Base-by-base conservation (phyloP, 2,797 vertebrate genomes). In the Petrocephalus schoutedeni region DNA sequence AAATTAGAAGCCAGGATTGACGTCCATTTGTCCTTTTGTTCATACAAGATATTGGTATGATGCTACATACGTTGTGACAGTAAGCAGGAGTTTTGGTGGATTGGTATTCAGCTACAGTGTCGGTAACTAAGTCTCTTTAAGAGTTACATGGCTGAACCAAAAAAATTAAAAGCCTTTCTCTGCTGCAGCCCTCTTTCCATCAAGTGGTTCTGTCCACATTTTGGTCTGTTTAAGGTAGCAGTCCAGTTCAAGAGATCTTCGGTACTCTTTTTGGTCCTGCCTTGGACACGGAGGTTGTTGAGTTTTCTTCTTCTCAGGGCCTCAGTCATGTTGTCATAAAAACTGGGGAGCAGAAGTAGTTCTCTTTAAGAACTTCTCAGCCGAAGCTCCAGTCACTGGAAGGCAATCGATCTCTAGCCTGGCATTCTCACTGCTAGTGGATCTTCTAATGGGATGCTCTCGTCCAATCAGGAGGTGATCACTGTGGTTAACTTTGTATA, bases 11-110 rank as follows among this genome's bases (percentile, higher is more conserved):
- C 36, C n/a, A 51, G 8, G 59, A 64, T 64, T 51, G 41, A 61
- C 21, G 28, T 56, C n/a, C 59, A 32, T 49, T 14, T 2, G 41
- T 36, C 3, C 49, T 84, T 61, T 88, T 71, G 10, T 67, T 16
- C 14, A 49, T 23, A 85, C n/a, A 67, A 19, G 51, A 53, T 54
- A 64, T 64, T 64, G 14, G 45, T 85, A n/a, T 36, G 45, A 88
- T 85, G 87, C 87, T 54, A 83, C 82, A 88, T 84, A 64, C 12
- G 16, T 51, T 51, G 74, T 28, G n/a, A 82, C 16, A n/a, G 23
- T 57, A 7, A 19, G 82, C 2, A 28, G 58, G 49, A 56, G 58
- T 19, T 67, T 45, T 54, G 58, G 56, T 54, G 23, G 51, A 53
- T 56, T 41, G 80, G 16, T 71, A 41, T 32, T 41, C 28, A 41